A percentile compares a stretch with the other conserved stretches of the same genome.
Conservation (phyloP, 2,888 invertebrate species). For the Sialis lutaria region DNA sequence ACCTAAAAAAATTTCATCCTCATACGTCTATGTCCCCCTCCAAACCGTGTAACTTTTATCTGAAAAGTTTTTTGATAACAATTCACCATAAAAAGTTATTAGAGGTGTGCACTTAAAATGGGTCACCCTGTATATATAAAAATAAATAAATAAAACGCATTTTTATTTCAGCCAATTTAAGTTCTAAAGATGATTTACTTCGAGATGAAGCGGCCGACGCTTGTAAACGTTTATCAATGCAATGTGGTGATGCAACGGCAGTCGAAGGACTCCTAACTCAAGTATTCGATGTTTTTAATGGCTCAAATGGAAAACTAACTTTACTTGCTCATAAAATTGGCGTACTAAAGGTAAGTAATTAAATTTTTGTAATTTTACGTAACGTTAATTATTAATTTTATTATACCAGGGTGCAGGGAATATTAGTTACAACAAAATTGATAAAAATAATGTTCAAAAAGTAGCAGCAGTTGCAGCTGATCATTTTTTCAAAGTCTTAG, state of each 20-base stretch:
- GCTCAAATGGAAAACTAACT: conserved; percentile 79
- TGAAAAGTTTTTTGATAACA: too few relatives aligned
- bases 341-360: conserved; percentile 45
- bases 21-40: too few relatives aligned
- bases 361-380: too few relatives aligned
- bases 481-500: conserved; percentile 60
- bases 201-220: conserved; percentile 59
- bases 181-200: conserved; percentile 67
- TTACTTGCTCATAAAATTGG: conserved; percentile 78
- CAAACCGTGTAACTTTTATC: too few relatives aligned
- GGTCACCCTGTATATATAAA: too few relatives aligned
- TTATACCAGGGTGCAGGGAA: conserved; percentile 45
- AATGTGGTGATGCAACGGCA: conserved; percentile 47
- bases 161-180: conserved; percentile 46
- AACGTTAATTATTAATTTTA: not conserved
- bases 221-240: conserved; percentile 48
- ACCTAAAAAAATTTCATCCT: too few relatives aligned
- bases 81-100: too few relatives aligned
- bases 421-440: conserved; percentile 50
- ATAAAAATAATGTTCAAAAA: conserved; percentile 34
- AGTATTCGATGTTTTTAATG: conserved; percentile 67
- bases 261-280: conserved; percentile 50
- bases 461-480: conserved; percentile 42
- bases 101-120: too few relatives aligned
- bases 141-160: too few relatives aligned